phyloP scores from a whole-genome alignment of 2,113 vertebrate genomes.

The Peucedramus taeniatus region DNA sequence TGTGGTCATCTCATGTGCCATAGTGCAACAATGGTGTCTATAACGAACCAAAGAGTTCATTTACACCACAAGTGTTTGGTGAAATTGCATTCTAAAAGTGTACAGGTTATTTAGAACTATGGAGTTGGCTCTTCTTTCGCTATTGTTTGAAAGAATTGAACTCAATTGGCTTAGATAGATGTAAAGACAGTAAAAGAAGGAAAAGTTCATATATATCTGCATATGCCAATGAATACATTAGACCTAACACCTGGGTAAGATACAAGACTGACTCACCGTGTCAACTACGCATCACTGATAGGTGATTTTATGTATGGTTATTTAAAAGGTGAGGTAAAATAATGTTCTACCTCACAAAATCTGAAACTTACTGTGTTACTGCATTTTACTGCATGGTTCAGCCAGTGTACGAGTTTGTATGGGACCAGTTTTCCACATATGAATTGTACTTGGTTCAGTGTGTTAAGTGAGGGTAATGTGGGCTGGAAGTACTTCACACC shows the following conservation, averaged over 20 bases:
- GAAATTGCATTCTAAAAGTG: background rate
- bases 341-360: background rate
- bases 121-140: background rate
- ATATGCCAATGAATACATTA: background rate
- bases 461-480: background rate
- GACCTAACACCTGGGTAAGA: background rate
- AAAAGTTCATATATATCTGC: background rate
- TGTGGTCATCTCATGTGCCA: background rate
- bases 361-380: background rate
- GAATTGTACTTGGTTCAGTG: background rate
- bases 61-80: background rate
- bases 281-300: background rate
- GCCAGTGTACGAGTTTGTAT: background rate
- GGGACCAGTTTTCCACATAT: background rate
- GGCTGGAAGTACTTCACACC: background rate
- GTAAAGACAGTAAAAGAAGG: background rate
- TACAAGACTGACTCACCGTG: background rate
- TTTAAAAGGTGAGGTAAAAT: background rate
- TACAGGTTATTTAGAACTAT: background rate
- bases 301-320: fast-evolving
- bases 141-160: background rate
- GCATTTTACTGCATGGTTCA: background rate
- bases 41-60: background rate
- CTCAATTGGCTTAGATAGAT: background rate
- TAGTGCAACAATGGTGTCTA: background rate